phyloP scores from a whole-genome alignment of 2,888 invertebrate species.

The Drosophila limbata region DNA sequence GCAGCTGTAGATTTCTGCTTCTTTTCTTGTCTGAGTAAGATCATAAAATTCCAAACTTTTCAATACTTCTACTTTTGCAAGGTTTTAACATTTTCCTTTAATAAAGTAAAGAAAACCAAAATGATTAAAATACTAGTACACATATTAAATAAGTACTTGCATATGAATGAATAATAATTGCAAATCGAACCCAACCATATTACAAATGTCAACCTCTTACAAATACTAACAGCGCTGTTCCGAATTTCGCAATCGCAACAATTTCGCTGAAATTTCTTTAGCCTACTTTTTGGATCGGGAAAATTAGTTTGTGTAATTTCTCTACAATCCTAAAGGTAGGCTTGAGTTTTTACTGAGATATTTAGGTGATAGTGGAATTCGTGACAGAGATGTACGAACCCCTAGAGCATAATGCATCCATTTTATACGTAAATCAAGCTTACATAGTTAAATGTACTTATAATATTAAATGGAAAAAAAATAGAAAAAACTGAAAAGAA shows the following conservation, averaged over 20 bases:
- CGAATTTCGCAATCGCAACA: background rate
- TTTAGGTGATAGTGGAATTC: background rate
- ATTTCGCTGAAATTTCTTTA: background rate
- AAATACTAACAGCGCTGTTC: background rate
- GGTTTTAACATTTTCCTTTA: slow-evolving; percentile 15
- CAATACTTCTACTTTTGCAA: background rate
- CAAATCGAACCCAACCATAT: slow-evolving; percentile 33
- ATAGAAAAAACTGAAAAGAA: background rate
- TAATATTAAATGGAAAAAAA: slow-evolving; percentile 34
- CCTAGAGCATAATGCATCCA: slow-evolving; percentile 44
- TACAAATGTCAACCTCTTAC: slow-evolving; percentile 16
- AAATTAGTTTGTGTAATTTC: background rate
- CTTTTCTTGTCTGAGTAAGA: background rate
- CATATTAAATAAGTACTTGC: slow-evolving; percentile 23
- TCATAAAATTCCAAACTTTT: background rate
- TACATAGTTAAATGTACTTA: slow-evolving; percentile 55
- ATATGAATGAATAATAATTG: slow-evolving; percentile 35
- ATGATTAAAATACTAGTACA: slow-evolving; percentile 7
- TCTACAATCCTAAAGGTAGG: background rate
- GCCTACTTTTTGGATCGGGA: background rate
- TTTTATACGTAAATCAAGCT: slow-evolving; percentile 77
- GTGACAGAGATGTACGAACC: slow-evolving; percentile 10
- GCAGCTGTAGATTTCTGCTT: slow-evolving; percentile 12
- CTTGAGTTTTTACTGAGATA: background rate
- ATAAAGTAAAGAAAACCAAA: background rate